Evolutionary conservation across 2,797 vertebrate genomes (phyloP), one percentile per base, ranked within the genome.

Genomic region (Sebastes variabilis): DNA sequence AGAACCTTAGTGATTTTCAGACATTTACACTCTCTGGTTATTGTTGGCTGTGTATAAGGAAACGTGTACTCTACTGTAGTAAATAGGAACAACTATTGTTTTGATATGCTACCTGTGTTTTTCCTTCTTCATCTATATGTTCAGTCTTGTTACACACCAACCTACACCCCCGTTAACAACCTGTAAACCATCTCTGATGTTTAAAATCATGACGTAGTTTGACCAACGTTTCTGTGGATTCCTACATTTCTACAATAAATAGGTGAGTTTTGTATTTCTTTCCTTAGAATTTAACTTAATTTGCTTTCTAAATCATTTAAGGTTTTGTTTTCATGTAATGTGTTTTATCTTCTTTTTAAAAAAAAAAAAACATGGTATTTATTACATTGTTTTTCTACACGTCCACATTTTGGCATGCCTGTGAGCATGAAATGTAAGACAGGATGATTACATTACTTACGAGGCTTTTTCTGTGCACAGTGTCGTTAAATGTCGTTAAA

Each of bases 21-120:
- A 85, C 75, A 82, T 85, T 79, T 78, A 79, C 79, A 69, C 78
- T 68, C 75, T 87, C 77, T 79, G 82, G 80, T 81, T 74, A 62
- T 80, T 84, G 82, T 91, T 56, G 83, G 87, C 80, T 87, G 86
- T 92, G 78, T 88, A 78, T 89, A 92, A 82, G 85, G 75, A 88
- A 87, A 71, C 8, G 88, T 93, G 89, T 92, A 84, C 77, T 92
- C 92, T 94, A 89, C 93, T 94, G 93, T 95, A 93, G 92, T 93
- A 76, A 88, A 89, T 89, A 91, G 88, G 79, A 89, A 73, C 67
- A 58, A 59, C 85, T 84, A 77, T 89, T 84, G 90, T 90, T 92
- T 92, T 77, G 73, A 85, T 86, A 84, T 81, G 76, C 70, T 85
- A 72, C 80, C 59, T 52, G 79, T 87, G 78, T 86, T 79, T 69